phyloP scores from a whole-genome alignment of 1,140 invertebrate species.

The Lutraria rhynchaena region DNA sequence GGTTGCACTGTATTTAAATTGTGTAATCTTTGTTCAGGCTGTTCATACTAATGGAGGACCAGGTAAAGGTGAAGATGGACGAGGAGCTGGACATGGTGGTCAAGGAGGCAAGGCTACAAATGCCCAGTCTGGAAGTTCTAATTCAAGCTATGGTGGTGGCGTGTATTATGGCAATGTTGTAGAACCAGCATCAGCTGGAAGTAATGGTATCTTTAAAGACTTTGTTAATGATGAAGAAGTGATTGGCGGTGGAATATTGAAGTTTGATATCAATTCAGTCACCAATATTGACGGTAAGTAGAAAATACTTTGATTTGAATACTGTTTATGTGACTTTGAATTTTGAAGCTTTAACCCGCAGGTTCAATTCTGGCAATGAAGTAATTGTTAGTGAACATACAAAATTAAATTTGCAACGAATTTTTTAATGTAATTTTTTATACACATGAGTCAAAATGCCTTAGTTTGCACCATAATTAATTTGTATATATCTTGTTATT shows the following conservation, averaged over 20 bases:
- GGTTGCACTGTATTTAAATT: too few relatives aligned
- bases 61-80: conserved; percentile 61
- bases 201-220: conserved; percentile 59
- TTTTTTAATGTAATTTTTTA: too few relatives aligned
- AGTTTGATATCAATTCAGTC: conserved; percentile 59
- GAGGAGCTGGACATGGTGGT: conserved; percentile 74
- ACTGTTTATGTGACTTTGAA: too few relatives aligned
- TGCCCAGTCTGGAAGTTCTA: neutral
- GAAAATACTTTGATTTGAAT: too few relatives aligned
- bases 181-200: conserved; percentile 62
- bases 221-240: conserved; percentile 24
- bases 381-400: too few relatives aligned
- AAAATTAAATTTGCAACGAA: too few relatives aligned
- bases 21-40: conserved; percentile 52
- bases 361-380: too few relatives aligned
- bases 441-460: too few relatives aligned
- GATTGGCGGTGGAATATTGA: conserved; percentile 70
- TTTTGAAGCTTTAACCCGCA: too few relatives aligned
- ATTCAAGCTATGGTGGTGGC: conserved; percentile 47
- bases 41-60: conserved; percentile 45
- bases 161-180: conserved; percentile 67
- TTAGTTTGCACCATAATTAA: too few relatives aligned
- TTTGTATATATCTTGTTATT: too few relatives aligned
- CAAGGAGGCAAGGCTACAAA: conserved; percentile 67
- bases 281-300: conserved; percentile 70